These are phyloP conservation scores for Amblyopsis hoosieri DNA, from an alignment of 2,797 vertebrate species.

Conservation along the genomic window DNA sequence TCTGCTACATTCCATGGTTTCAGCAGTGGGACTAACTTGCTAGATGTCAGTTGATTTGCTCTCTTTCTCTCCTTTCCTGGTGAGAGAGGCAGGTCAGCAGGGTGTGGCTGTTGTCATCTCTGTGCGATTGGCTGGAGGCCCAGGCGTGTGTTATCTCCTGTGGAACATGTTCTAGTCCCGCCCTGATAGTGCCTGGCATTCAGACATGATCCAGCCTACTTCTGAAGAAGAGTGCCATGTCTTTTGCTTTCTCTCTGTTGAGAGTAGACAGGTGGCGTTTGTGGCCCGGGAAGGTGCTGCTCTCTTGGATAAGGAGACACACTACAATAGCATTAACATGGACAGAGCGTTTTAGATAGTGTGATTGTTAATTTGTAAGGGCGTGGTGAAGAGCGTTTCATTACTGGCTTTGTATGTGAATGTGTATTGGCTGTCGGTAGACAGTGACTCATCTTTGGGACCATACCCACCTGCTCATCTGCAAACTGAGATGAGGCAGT, in stretches of 20 bases:
- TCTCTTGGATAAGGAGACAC: conserved; percentile 15
- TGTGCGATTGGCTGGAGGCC: conserved; percentile 75
- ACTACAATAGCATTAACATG: conserved; percentile 26
- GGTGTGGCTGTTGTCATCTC: conserved; percentile 63
- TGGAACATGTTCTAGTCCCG: conserved; percentile 83
- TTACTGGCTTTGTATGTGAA: conserved; percentile 13
- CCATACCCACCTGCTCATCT: conserved; percentile 15
- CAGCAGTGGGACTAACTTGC: not conserved
- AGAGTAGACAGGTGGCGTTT: conserved; percentile 64
- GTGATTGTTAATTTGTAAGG: conserved; percentile 28
- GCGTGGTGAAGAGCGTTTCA: conserved; percentile 8
- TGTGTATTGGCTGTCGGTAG: conserved; percentile 3
- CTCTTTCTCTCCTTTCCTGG: conserved; percentile 31
- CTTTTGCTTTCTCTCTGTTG: conserved; percentile 52
- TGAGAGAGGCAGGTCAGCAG: conserved; percentile 39
- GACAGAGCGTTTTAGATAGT: conserved; percentile 36
- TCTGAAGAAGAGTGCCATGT: conserved; percentile 49
- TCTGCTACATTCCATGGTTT: conserved; percentile 33
- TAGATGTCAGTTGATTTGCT: conserved; percentile 53
- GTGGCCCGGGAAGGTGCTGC: conserved; percentile 29
- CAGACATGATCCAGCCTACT: conserved; percentile 80
- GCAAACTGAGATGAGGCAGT: conserved; percentile 38
- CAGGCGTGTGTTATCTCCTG: conserved; percentile 82
- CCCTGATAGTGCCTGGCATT: conserved; percentile 84
- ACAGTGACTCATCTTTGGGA: conserved; percentile 3